Evolutionary conservation across 2,113 vertebrate genomes (phyloP), one percentile per base, ranked within the genome.

Genomic region (Anolis sagrei): DNA sequence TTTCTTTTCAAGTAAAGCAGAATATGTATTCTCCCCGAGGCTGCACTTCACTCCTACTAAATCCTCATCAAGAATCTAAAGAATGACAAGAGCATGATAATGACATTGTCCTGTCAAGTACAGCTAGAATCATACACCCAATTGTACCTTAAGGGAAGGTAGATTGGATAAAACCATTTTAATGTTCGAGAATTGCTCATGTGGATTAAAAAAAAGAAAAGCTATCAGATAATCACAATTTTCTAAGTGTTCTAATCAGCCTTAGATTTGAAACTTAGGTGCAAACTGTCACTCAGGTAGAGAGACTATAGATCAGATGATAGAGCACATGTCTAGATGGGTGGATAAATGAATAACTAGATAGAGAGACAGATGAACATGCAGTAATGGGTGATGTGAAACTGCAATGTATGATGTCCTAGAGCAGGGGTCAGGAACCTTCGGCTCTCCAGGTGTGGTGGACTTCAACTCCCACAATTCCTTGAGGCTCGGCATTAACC

Each of bases 1-100:
- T 96, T 97, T 95, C 93, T 96, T 90, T 94, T 92, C 95, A 96
- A 91, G 93, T 96, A 96, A 96, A 95, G 87, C 88, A 89, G 93
- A 95, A 95, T 93, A 91, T 93, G 86, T 95, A 95, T 85, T 90
- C 95, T 94, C 93, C 96, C 95, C 92, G 87, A 14, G 95, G 95
- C 95, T 89, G 90, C 93, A 95, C 94, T 93, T 90, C 89, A 95
- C 93, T 93, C 94, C 95, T 94, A 95, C 95, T 93, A 94, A 96
- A 96, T 94, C 93, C 81, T 92, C 92, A 93, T 96, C 92, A 95
- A 92, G 93, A 88, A 91, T 89, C 77, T 85, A 76, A 88, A 93
- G 82, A 91, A 89, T 93, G 95, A 96, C 89, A 94, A 86, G 96
- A 95, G 90, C 89, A 91, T 95, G 87, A 90, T 91, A 95, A 95